phyloP scores from a whole-genome alignment of 2,113 vertebrate genomes.

The Scartelaos histophorus region DNA sequence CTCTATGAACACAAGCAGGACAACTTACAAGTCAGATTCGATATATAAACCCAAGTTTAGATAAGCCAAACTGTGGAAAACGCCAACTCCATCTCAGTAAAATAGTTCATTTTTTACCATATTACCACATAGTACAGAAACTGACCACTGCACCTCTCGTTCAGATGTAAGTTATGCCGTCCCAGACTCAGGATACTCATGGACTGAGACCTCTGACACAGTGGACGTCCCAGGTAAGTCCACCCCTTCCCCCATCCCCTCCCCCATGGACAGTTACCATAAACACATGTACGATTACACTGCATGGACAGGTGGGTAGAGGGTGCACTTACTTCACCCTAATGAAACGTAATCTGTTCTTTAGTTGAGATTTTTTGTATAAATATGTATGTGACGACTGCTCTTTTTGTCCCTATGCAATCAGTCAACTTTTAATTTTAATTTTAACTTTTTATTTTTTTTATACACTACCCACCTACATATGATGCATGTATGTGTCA shows the following conservation, averaged over 20 bases:
- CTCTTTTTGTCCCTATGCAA: background rate
- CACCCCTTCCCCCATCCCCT: background rate
- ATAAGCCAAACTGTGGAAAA: too few relatives aligned
- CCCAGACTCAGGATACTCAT: slow-evolving; percentile 74
- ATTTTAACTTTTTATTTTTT: background rate
- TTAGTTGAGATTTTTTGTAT: background rate
- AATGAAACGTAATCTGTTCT: background rate
- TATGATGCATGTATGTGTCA: slow-evolving; percentile 1
- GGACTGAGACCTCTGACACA: slow-evolving; percentile 63
- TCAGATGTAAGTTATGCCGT: slow-evolving; percentile 72
- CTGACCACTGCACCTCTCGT: slow-evolving; percentile 57
- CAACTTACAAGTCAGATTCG: too few relatives aligned
- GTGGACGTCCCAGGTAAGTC: slow-evolving; percentile 72
- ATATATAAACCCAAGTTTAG: too few relatives aligned
- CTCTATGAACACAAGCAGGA: too few relatives aligned
- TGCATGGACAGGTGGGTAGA: slow-evolving; percentile 10
- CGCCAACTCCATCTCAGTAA: too few relatives aligned
- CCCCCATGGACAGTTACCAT: background rate
- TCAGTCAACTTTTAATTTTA: background rate
- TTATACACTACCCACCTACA: background rate
- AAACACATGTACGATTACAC: background rate
- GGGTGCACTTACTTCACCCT: background rate
- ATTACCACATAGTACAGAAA: slow-evolving; percentile 4
- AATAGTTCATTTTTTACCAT: too few relatives aligned
- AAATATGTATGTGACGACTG: background rate